Evolutionary conservation across 2,888 invertebrate genomes (phyloP), one percentile per base, ranked within the genome.

Genomic region (Argyra leucocephala): DNA sequence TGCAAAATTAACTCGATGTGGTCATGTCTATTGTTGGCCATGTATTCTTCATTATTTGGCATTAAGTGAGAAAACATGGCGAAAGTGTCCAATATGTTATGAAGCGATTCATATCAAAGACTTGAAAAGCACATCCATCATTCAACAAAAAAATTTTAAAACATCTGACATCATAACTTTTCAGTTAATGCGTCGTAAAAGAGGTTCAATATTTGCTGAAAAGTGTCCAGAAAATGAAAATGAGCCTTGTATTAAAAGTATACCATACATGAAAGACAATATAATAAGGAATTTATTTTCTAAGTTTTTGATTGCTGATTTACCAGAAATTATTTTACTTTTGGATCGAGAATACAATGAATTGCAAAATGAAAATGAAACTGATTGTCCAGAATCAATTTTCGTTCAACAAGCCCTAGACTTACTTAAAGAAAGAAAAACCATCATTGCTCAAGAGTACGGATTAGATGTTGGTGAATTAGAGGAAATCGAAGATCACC

Each of bases 1-100:
- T 64, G 95, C 90, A 1, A 93, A 96, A 79, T 91, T 96, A 76
- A 96, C 95, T 0, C 86, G 89, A 59, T 98, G 97, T 78, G 96
- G 97, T 12, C 97, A 98, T 76, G 89, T 94, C 68, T 96, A 91
- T 79, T 61, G 97, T 79, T 97, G 94, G 95, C 85, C 95, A 0
- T 98, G 97, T 75, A 86, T 95, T 72, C 83, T 98, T 62, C 96
- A 96, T 78, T 96, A 96, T 76, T 83, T 94, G 59, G 88, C 91
- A 1, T 82, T 95, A 2, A 89, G 90, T 64, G 96, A 96, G 72
- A 88, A 90, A 75, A 81, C 86, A 24, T 90, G 89, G 82, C 83
- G 88, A 37, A 90, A 89, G 74, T 97, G 97, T 78, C 97, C 97
- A 0, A 96, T 98, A 69, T 98, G 97, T 78, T 89, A 88, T 71